Base-by-base conservation (phyloP, 2,888 invertebrate species). In the Cantharis rufa region DNA sequence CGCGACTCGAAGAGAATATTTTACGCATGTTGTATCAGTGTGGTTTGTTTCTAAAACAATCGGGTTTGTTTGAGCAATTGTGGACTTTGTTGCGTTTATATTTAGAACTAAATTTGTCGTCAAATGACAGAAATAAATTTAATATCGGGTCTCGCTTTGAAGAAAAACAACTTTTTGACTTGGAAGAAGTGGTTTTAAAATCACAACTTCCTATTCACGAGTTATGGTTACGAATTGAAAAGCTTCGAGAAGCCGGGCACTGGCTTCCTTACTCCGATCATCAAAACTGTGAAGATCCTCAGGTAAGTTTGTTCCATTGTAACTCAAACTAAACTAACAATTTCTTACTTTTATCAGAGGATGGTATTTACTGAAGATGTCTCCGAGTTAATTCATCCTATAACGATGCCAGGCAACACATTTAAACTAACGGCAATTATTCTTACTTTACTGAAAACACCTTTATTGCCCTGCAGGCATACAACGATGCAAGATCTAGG, bases 211-310 rank as follows among this genome's bases (percentile, higher is more conserved):
- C 95, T 24, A 88, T 93, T 84, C 91, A 92, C 84, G 92, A 93
- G 81, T 89, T 95, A 80, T 95, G 95, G 95, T 88, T 92, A 81
- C 91, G 95, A 78, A 91, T 93, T 77, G 95, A 95, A 88, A 92
- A 92, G 11, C 88, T 94, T 73, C 90, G 95, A n/a, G 93, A 92
- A 83, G 91, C 92, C 15, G 92, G 91, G 82, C 93, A 93, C 87
- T 95, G 94, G 91, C 89, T 93, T 61, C 92, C 93, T 1, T 89
- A 87, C 16, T 87, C 86, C 28, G 88, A 88, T 64, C 84, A 88
- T n/a, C 89, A 88, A 80, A 62, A 89, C 27, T 89, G 91, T 84
- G 89, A 90, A 82, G 92, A 92, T 89, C 90, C 93, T 78, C 79
- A 78, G 70, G 78, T 78, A 77, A 75, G 32, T 66, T 48, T 9